These are phyloP conservation scores for Trichosurus vulpecula DNA, from an alignment of 2,797 vertebrate species.

Conservation along the genomic window DNA sequence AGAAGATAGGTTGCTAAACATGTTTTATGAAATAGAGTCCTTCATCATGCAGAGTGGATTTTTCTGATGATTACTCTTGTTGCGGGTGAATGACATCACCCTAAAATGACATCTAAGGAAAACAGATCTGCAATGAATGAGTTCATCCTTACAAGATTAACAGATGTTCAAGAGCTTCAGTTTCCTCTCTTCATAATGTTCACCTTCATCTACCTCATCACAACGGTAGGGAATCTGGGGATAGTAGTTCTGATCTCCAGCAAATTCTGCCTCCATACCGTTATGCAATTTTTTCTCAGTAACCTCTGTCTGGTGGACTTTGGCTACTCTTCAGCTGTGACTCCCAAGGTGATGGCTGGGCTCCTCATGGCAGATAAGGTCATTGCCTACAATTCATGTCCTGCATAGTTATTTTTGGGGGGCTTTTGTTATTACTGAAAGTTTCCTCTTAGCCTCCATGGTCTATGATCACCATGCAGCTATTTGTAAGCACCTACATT, in stretches of 20 bases:
- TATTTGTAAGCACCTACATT: too few species aligned
- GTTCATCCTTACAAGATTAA: neutral
- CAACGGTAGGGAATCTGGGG: neutral
- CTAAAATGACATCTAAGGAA: neutral
- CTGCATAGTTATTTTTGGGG: too few species aligned
- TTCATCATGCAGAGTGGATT: neutral
- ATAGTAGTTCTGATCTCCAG: neutral
- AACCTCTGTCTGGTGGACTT: neutral
- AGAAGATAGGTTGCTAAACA: neutral
- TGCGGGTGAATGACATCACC: neutral
- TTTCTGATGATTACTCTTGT: neutral
- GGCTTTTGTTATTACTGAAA: too few species aligned
- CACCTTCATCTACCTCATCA: neutral
- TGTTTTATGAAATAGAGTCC: neutral
- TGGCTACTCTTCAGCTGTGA: neutral
- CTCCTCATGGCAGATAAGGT: too few species aligned
- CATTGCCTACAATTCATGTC: neutral
- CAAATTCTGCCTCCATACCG: neutral
- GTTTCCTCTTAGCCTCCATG: too few species aligned
- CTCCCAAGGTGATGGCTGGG: too few species aligned
- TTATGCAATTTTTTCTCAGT: neutral
- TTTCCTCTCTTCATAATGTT: neutral
- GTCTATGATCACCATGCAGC: too few species aligned
- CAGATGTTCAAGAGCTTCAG: neutral
- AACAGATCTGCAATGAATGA: neutral